A percentile compares a stretch with the other conserved stretches of the same genome.
These are phyloP conservation scores for Nasua narica DNA, from an alignment of 2,797 vertebrate species.

Conservation along the genomic window DNA sequence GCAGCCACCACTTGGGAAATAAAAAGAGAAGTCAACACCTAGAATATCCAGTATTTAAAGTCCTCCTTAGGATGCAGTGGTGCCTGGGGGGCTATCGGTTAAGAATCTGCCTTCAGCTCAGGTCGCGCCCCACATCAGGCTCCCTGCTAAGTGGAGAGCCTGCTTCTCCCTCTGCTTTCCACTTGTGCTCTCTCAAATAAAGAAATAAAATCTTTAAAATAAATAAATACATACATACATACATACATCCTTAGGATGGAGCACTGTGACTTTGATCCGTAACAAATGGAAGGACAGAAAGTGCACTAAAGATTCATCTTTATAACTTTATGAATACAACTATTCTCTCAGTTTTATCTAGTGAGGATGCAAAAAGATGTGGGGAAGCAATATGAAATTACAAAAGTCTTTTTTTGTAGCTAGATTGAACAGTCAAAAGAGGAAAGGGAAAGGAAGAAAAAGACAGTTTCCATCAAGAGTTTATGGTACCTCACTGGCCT, in stretches of 20 bases:
- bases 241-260: not conserved
- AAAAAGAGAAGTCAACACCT: not conserved
- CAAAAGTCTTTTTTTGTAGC: not conserved
- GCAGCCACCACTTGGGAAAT: not conserved
- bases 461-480: not conserved
- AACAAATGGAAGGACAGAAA: not conserved
- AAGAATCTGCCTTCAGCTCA: not conserved
- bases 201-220: not conserved
- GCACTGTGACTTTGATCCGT: not conserved
- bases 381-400: not conserved
- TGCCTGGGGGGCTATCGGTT: not conserved
- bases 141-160: not conserved
- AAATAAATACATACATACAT: not conserved
- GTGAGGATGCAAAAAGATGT: not conserved
- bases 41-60: not conserved
- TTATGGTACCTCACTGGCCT: not conserved
- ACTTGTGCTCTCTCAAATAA: not conserved
- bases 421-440: not conserved
- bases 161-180: not conserved
- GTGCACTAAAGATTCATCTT: not conserved
- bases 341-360: not conserved
- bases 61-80: not conserved
- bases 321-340: not conserved
- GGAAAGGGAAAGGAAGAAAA: not conserved
- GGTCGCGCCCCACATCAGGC: not conserved